Conservation (phyloP, 2,113 vertebrate genomes). For the human region GRCh38 chr19:2621001-2621500, state of each 20-base stretch:
- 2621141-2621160: fast-evolving
- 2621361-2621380: background rate
- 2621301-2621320: background rate
- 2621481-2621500: too few species aligned
- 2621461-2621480: too few species aligned
- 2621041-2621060: background rate
- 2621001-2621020: background rate
- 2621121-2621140: background rate
- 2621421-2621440: too few species aligned
- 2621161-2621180: background rate
- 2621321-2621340: background rate
- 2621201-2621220: background rate
- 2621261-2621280: background rate
- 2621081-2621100: too few species aligned
- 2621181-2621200: background rate
- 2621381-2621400: background rate
- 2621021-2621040: background rate
- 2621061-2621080: background rate
- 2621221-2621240: background rate
- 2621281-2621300: background rate
- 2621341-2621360: background rate
- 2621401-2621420: too few species aligned
- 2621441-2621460: too few species aligned
- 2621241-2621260: background rate
- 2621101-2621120: background rate